Percentiles rank a stretch among this genome's conserved stretches.
These are phyloP conservation scores for Volucella inanis DNA, from an alignment of 2,888 invertebrate species.

Conservation along the genomic window DNA sequence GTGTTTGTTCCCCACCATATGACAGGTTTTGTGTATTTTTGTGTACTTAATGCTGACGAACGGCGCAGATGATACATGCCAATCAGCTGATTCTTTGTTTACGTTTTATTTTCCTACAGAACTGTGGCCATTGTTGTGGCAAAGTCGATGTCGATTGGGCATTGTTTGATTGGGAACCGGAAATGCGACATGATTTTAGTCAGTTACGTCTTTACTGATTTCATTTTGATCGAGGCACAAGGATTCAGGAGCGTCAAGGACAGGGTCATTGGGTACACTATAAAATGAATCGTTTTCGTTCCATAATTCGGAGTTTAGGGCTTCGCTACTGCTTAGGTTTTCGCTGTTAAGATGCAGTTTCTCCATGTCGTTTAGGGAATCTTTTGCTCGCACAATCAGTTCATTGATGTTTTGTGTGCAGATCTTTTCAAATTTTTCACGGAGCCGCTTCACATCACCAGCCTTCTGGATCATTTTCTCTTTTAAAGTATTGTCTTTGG, in stretches of 20 bases:
- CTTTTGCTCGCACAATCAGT: constrained; percentile 10
- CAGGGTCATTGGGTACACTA: constrained; percentile 16
- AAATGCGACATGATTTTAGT: constrained; percentile 31
- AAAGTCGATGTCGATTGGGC: constrained; percentile 13
- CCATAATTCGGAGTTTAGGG: constrained; percentile 19
- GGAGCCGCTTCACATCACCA: constrained; percentile 40
- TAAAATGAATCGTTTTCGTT: constrained; percentile 32
- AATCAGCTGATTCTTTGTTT: constrained; percentile 73
- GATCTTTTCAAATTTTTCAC: constrained; percentile 47
- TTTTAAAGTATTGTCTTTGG: not conserved
- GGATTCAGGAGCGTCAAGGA: not conserved
- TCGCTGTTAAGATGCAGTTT: not conserved
- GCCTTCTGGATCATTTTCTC: constrained; percentile 18
- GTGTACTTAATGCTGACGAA: constrained; percentile 23
- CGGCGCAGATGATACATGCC: constrained; percentile 48
- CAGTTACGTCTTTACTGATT: not conserved
- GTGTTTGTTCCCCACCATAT: constrained; percentile 61
- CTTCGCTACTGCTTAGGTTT: not conserved
- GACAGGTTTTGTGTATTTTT: constrained; percentile 48
- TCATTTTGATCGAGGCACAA: constrained; percentile 19
- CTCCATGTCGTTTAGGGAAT: not conserved
- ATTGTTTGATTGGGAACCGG: constrained; percentile 39
- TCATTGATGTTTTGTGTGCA: constrained; percentile 18
- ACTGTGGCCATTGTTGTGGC: constrained; percentile 53
- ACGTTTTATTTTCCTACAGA: constrained; percentile 69